Conservation (phyloP, 2,113 vertebrate genomes). For the Sinocyclocheilus anophthalmus region DNA sequence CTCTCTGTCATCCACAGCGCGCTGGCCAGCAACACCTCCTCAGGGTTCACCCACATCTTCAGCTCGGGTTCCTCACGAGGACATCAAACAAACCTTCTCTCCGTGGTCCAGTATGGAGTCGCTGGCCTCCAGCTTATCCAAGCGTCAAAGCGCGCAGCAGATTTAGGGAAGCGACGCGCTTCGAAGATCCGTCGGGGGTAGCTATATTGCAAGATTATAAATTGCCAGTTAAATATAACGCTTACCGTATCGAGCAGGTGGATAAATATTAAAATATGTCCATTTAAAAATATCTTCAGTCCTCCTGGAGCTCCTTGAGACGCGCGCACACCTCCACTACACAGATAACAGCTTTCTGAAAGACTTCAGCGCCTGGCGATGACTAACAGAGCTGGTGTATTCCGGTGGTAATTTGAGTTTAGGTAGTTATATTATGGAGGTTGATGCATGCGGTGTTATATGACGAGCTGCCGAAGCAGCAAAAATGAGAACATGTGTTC, state of each 20-base stretch:
- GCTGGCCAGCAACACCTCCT: conserved; percentile 94
- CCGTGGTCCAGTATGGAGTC: background rate
- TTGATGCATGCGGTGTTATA: no score
- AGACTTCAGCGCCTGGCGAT: background rate
- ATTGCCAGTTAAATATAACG: background rate
- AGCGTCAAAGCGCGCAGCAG: background rate
- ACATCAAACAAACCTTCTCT: conserved; percentile 64
- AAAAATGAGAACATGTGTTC: no score
- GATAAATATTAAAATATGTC: background rate
- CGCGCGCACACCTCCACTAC: background rate
- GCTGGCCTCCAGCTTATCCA: background rate
- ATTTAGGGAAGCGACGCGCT: background rate
- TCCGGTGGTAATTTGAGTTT: conserved; percentile 11
- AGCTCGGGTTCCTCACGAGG: conserved; percentile 46
- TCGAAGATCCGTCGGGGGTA: background rate
- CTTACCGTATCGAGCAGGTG: no score
- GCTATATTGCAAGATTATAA: background rate
- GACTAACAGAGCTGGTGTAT: background rate
- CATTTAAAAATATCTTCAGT: background rate
- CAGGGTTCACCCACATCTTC: conserved; percentile 93
- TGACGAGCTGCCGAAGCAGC: background rate
- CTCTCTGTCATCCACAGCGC: conserved; percentile 95
- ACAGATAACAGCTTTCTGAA: background rate
- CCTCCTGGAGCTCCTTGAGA: background rate
- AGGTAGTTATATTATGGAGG: no score